Conservation (phyloP, 2,888 invertebrate species). For the Papilio gigon region DNA sequence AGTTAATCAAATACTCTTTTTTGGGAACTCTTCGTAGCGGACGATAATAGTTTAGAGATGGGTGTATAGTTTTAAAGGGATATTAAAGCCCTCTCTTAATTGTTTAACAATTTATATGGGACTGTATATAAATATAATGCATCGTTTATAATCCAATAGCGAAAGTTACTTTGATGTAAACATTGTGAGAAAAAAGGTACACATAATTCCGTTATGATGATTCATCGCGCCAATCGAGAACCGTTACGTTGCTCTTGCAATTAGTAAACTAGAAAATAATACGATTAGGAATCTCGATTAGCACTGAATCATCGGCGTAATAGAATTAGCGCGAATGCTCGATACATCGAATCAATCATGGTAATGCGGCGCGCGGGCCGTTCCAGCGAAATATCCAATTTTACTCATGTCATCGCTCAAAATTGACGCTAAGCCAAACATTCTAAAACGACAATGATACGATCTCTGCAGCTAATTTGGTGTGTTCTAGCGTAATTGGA, state of each 20-base stretch:
- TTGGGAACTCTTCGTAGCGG: conserved; percentile 15
- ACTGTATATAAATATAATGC: too few relatives aligned
- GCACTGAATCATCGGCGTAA: conserved; percentile 37
- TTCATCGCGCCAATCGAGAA: conserved; percentile 18
- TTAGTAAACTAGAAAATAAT: conserved; percentile 37
- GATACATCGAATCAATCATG: conserved; percentile 38
- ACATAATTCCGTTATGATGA: conserved; percentile 10
- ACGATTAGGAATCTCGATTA: conserved; percentile 29
- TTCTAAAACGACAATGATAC: conserved; percentile 36
- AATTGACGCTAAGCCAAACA: conserved; percentile 39
- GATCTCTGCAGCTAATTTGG: conserved; percentile 36
- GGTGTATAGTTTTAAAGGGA: not conserved
- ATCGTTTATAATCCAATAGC: not conserved
- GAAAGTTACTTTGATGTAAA: not conserved
- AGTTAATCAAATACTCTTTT: conserved; percentile 45
- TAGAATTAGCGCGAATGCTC: conserved; percentile 35
- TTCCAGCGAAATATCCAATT: conserved; percentile 36
- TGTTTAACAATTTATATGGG: too few relatives aligned
- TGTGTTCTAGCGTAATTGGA: conserved; percentile 35
- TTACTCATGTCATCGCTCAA: conserved; percentile 38
- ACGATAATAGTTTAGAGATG: not conserved
- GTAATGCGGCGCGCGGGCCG: conserved; percentile 19
- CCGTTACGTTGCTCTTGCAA: conserved; percentile 31
- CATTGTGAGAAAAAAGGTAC: not conserved
- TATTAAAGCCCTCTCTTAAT: too few relatives aligned